Evolutionary conservation across 2,797 vertebrate genomes (phyloP).

Genomic region (Paramormyrops hopkinsi): DNA sequence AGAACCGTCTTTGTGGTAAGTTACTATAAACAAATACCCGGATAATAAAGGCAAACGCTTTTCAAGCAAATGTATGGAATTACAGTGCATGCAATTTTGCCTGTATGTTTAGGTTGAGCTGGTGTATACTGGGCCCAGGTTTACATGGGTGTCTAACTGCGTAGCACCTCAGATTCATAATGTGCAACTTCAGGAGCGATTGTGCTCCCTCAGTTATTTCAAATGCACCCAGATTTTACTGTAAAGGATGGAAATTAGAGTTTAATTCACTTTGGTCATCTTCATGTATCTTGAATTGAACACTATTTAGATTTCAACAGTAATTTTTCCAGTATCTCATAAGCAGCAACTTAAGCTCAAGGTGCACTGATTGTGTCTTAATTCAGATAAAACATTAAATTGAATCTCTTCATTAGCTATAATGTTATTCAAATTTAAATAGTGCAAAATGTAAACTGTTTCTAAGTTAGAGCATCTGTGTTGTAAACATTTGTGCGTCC

Average conservation of each 20-base stretch:
- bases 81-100: neutral
- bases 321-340: neutral
- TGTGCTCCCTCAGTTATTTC: neutral
- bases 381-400: neutral
- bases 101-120: neutral
- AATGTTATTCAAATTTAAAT: neutral
- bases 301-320: neutral
- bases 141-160: neutral
- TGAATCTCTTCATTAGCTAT: neutral
- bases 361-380: neutral
- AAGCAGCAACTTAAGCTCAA: neutral
- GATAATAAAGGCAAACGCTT: neutral
- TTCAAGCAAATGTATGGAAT: neutral
- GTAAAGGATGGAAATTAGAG: neutral
- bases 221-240: neutral
- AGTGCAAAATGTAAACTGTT: neutral
- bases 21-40: neutral
- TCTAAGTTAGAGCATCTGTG: neutral
- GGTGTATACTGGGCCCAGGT: neutral
- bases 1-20: conserved; percentile 54
- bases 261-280: neutral
- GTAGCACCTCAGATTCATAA: neutral
- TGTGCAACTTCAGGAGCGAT: neutral
- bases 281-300: neutral
- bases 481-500: neutral